These are phyloP conservation scores for Plagodis dolabraria DNA, from an alignment of 2,888 invertebrate species.

Conservation along the genomic window DNA sequence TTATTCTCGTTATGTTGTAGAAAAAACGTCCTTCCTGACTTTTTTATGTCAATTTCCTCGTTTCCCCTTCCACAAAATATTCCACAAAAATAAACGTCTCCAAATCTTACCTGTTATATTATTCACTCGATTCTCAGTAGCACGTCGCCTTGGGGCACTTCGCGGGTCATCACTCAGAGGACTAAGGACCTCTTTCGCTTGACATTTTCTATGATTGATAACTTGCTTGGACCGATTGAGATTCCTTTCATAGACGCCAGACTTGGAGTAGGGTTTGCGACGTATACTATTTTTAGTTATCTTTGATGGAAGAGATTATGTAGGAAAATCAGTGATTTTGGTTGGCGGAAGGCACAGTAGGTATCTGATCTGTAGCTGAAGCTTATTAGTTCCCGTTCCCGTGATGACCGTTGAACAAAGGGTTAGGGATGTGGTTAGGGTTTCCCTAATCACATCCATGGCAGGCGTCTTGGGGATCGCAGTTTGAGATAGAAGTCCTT, in stretches of 20 bases:
- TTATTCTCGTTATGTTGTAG: neutral
- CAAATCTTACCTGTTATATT: slow-evolving; percentile 21
- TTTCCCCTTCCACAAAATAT: neutral
- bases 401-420: too few relatives aligned
- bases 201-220: slow-evolving; percentile 58
- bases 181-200: slow-evolving; percentile 32
- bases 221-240: slow-evolving; percentile 47
- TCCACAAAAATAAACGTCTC: slow-evolving; percentile 1
- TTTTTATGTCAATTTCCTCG: neutral
- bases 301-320: too few relatives aligned
- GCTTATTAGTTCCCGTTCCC: too few relatives aligned
- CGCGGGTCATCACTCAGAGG: slow-evolving; percentile 37
- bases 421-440: too few relatives aligned
- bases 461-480: too few relatives aligned
- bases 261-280: too few relatives aligned
- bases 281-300: too few relatives aligned
- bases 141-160: slow-evolving; percentile 20
- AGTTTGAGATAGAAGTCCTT: too few relatives aligned
- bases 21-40: slow-evolving; percentile 11
- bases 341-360: too few relatives aligned
- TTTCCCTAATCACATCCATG: too few relatives aligned
- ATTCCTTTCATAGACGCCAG: slow-evolving; percentile 11
- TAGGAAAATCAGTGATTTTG: too few relatives aligned
- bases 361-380: too few relatives aligned
- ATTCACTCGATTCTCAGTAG: slow-evolving; percentile 40